Evolutionary conservation across 2,113 vertebrate genomes (phyloP).

Genomic region (Sinocyclocheilus anophthalmus): DNA sequence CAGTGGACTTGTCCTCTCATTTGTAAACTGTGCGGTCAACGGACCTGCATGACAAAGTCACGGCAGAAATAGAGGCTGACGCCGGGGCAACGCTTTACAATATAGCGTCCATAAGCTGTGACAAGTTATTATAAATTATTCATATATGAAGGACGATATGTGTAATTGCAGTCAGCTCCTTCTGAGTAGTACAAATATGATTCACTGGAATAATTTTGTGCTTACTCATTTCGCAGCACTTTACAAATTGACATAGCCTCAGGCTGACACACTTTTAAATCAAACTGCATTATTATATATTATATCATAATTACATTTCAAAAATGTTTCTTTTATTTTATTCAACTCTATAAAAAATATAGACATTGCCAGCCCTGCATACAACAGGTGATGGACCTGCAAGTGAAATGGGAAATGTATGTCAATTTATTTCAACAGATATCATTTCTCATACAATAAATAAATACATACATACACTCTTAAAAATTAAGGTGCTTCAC

Average conservation of each 20-base stretch:
- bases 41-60: constrained; percentile 13
- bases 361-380: no score
- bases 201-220: no score
- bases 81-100: neutral
- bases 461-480: no score
- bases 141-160: neutral
- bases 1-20: constrained; percentile 3
- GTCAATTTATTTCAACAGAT: no score
- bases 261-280: neutral
- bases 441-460: no score
- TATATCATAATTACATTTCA: neutral
- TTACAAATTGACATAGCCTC: no score
- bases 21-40: constrained; percentile 27
- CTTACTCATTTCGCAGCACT: no score
- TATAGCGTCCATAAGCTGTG: neutral
- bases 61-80: constrained; percentile 20
- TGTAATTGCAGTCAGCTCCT: neutral
- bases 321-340: no score
- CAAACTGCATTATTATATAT: neutral
- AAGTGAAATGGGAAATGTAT: no score
- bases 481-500: no score
- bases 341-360: no score
- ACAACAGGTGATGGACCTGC: no score
- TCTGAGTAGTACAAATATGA: neutral
- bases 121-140: neutral